Evolutionary conservation across 2,888 invertebrate species (phyloP), one percentile per base, ranked within the genome.

Genomic region (Morpho helenor): DNA sequence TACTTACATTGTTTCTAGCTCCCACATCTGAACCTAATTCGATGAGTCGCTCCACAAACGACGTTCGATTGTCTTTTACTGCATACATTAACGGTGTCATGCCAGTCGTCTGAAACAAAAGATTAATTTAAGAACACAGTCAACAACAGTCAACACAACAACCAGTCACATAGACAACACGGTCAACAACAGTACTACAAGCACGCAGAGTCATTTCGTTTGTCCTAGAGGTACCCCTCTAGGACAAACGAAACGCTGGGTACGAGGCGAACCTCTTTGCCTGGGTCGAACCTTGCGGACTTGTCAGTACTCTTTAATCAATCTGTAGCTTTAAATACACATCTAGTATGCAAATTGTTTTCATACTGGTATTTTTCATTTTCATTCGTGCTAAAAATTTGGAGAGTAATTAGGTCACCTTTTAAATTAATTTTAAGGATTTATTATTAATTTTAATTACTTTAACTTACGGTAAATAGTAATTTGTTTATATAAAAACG

Each of bases 81-180:
- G 98, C 98, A 79, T 96, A 96, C 98, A 99, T 98, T 69, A 99
- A 91, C 31, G 98, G 97, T 59, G 98, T 98, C 96, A 97, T 96
- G 64, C 98, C 98, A 57, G 96, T 97, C 67, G 94, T 93, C 98
- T 98, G 92, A 57, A 93, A 93, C n/a, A 62, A 59, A 49, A 39
- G 2, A 7, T 50, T 40, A 39, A 31, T n/a, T 49, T 7, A n/a
- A n/a, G 8, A 49, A n/a, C 8, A 40, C 41, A 16, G 16, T 16
- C 16, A 16, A 16, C 16, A 16, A 16, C 16, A 16, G 16, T 16
- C 16, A 16, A 16, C 16, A 16, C 16, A 16, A 16, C 16, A 16
- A 16, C 16, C 16, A 16, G 16, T 16, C 16, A 16, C 16, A 16
- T 16, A 16, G 16, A 16, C 16, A 16, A 16, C 16, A 16, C 16